Percentiles rank a stretch among this genome's conserved stretches.
Evolutionary conservation across 2,113 vertebrate species (phyloP).

Genomic region (Echinops telfairi): DNA sequence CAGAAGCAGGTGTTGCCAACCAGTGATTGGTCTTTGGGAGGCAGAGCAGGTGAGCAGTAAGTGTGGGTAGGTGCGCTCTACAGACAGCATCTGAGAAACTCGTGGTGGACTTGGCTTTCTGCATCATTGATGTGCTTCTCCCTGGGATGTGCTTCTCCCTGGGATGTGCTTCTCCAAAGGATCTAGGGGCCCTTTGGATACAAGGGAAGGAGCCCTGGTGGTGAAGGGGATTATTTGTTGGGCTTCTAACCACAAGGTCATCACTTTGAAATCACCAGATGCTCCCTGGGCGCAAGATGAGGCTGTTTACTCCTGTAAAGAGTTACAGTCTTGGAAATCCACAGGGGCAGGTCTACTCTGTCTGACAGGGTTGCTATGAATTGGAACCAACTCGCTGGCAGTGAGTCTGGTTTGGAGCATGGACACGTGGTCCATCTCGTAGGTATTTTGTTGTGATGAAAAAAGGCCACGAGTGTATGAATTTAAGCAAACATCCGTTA

Average conservation of each 20-base stretch:
- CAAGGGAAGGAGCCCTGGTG: too few species aligned
- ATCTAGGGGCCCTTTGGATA: constrained; percentile 9
- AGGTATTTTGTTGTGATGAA: constrained; percentile 50
- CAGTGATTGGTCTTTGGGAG: constrained; percentile 40
- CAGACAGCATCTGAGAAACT: constrained; percentile 8
- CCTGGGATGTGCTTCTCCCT: background rate
- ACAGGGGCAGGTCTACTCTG: too few species aligned
- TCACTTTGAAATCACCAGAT: too few species aligned
- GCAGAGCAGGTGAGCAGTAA: constrained; percentile 8
- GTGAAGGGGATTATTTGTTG: too few species aligned
- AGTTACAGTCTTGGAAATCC: too few species aligned
- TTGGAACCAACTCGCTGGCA: too few species aligned
- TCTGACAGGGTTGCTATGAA: too few species aligned
- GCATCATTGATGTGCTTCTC: constrained; percentile 56
- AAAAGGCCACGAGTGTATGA: constrained; percentile 51
- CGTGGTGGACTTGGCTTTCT: constrained; percentile 11
- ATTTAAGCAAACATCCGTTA: background rate
- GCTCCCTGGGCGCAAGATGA: too few species aligned
- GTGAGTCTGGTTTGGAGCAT: too few species aligned
- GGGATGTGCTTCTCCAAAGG: constrained; percentile 11
- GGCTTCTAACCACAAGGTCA: too few species aligned
- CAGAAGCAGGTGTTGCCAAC: constrained; percentile 21
- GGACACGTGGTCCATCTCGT: background rate
- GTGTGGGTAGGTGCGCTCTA: background rate
- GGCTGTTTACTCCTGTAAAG: too few species aligned